phyloP scores from a whole-genome alignment of 2,113 vertebrate species.

The Neofelis nebulosa region DNA sequence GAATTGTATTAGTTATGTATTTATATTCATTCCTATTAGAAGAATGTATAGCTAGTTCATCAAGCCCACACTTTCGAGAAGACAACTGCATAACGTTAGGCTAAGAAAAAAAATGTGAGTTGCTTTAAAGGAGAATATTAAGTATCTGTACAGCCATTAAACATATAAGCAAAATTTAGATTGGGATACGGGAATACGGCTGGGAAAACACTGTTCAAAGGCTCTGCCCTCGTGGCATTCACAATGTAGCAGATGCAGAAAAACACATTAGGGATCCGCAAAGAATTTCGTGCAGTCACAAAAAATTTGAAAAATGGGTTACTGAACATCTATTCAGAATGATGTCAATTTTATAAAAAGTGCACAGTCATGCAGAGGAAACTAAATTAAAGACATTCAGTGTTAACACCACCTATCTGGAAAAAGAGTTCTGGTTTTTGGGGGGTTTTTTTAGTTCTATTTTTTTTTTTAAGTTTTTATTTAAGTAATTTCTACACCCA shows the following conservation, averaged over 20 bases:
- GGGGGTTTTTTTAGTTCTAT: not conserved
- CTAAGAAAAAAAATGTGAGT: not conserved
- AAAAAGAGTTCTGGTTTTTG: not conserved
- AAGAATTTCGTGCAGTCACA: not conserved
- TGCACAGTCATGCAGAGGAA: rapidly evolving
- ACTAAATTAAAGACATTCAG: not conserved
- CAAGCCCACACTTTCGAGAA: not conserved
- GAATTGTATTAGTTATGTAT: not conserved
- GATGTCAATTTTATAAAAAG: not conserved
- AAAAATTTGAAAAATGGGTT: not conserved
- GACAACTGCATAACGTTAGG: not conserved
- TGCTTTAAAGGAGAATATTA: not conserved
- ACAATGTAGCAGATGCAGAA: not conserved
- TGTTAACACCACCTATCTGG: not conserved
- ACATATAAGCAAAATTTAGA: not conserved
- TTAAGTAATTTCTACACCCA: not conserved
- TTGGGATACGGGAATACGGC: not conserved
- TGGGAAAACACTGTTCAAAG: not conserved
- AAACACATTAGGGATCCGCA: not conserved
- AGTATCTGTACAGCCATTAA: not conserved
- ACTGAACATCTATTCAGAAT: not conserved
- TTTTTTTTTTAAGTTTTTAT: not conserved
- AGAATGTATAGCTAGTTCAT: not conserved
- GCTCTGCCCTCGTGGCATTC: not conserved
- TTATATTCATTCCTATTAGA: not conserved